Evolutionary conservation across 2,797 vertebrate genomes (phyloP), one percentile per base, ranked within the genome.

Genomic region (Pseudochromis fuscus): DNA sequence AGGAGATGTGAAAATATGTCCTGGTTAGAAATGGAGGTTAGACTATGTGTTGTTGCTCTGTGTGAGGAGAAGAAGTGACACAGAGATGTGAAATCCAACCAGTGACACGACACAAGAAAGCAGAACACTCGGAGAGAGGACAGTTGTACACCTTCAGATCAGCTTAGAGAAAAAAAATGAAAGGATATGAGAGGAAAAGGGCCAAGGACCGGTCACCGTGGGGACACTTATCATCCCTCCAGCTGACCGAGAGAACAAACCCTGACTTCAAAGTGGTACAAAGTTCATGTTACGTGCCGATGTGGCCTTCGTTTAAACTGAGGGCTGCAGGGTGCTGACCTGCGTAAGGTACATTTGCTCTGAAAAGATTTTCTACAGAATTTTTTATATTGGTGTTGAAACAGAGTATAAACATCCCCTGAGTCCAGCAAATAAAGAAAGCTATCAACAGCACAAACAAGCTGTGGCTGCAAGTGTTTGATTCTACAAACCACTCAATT

Each of bases 1-100:
- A 21, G 42, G 42, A 44, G 42, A 44, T 10, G 4, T 1, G 18
- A 44, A 30, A 15, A 5, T 38, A 42, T 45, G 7, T 51, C 33
- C 61, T 18, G 25, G 5, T 72, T 72, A 63, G 7, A 62, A 55
- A 66, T 46, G 38, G 60, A 73, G 63, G 73, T 60, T 38, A 24
- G 40, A 25, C 7, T 48, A 31, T 65, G 27, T 59, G 52, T 21
- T 38, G 24, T 7, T 1, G 18, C 56, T 33, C 52, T 35, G 38
- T 46, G 55, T 35, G 45, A 28, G 51, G 35, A 67, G 38, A 31
- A 68, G 45, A 35, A 56, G 57, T 62, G 18, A 64, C 25, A 46
- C 9, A 42, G 16, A 23, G 19, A n/a, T n/a, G n/a, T n/a, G n/a
- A n/a, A n/a, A n/a, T n/a, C n/a, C n/a, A n/a, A n/a, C n/a, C n/a